These are phyloP conservation scores for Stictonetta naevosa DNA, from an alignment of 2,113 vertebrate species.

Conservation along the genomic window DNA sequence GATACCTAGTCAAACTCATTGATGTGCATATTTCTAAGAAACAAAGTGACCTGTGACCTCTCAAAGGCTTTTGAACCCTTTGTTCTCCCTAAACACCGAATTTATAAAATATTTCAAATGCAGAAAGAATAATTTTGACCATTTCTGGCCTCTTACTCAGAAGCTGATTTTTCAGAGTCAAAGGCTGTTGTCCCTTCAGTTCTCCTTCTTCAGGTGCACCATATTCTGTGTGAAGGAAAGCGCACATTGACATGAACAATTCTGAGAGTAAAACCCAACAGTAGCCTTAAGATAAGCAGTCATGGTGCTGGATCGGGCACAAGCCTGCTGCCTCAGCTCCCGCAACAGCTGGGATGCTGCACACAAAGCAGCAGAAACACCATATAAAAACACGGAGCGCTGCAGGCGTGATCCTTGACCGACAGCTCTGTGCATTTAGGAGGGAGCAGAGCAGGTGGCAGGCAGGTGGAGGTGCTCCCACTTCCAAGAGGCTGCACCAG, in stretches of 20 bases:
- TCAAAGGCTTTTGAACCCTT: background rate
- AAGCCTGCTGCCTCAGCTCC: background rate
- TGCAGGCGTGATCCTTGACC: rapidly evolving
- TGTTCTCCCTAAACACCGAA: background rate
- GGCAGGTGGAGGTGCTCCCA: background rate
- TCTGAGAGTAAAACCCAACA: background rate
- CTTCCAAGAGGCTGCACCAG: background rate
- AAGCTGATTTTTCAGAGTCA: slow-evolving; percentile 88
- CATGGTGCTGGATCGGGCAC: background rate
- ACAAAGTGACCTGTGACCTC: background rate
- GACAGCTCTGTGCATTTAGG: background rate
- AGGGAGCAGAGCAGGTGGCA: background rate
- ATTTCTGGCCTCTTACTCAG: slow-evolving; percentile 84
- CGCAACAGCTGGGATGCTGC: background rate
- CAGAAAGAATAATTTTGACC: background rate
- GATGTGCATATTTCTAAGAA: background rate
- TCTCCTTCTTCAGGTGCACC: slow-evolving; percentile 91
- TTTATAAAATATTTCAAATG: background rate
- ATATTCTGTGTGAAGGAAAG: slow-evolving; percentile 80
- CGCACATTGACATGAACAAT: rapidly evolving
- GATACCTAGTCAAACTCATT: background rate
- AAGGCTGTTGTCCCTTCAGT: slow-evolving; percentile 79
- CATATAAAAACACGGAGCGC: background rate
- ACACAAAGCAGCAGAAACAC: no score
- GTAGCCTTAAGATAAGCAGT: background rate